phyloP scores from a whole-genome alignment of 2,797 vertebrate genomes.

The Karalla daura region DNA sequence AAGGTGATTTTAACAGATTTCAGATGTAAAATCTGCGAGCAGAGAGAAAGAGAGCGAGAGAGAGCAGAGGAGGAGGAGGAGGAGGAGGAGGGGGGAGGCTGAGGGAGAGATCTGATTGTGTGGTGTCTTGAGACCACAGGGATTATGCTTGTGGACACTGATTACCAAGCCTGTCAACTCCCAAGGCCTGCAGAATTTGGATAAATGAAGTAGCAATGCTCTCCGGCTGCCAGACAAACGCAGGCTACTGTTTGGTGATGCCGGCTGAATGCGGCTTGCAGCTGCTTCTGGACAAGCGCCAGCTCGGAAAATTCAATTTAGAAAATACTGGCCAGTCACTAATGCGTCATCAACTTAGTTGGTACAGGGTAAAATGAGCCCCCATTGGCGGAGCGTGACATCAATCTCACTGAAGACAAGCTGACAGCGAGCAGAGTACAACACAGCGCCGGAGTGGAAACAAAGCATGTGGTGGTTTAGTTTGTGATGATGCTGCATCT shows the following conservation, averaged over 20 bases:
- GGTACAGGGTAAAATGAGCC: conserved; percentile 68
- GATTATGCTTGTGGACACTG: conserved; percentile 78
- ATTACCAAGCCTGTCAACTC: conserved; percentile 80
- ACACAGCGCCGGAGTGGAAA: conserved; percentile 39
- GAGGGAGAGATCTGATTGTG: conserved; percentile 54
- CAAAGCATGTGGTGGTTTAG: conserved; percentile 23
- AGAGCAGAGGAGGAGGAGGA: too few relatives aligned
- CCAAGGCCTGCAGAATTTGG: conserved; percentile 76
- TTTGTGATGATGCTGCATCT: conserved; percentile 21
- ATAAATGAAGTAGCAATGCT: conserved; percentile 79
- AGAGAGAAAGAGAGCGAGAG: conserved; percentile 13
- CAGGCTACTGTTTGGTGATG: conserved; percentile 74
- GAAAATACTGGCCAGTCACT: conserved; percentile 78
- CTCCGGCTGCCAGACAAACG: conserved; percentile 73
- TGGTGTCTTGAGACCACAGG: conserved; percentile 67
- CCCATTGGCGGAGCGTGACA: conserved; percentile 54
- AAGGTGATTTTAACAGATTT: conserved; percentile 52
- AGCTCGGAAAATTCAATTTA: conserved; percentile 76
- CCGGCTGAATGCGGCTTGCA: conserved; percentile 74
- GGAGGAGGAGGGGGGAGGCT: background rate
- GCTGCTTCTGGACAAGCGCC: conserved; percentile 68
- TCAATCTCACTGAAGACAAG: conserved; percentile 72
- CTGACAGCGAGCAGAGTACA: conserved; percentile 61
- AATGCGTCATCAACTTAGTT: conserved; percentile 75
- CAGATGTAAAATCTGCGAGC: too few relatives aligned